Evolutionary conservation across 2,888 invertebrate species (phyloP).

Genomic region (Netelia virgata): DNA sequence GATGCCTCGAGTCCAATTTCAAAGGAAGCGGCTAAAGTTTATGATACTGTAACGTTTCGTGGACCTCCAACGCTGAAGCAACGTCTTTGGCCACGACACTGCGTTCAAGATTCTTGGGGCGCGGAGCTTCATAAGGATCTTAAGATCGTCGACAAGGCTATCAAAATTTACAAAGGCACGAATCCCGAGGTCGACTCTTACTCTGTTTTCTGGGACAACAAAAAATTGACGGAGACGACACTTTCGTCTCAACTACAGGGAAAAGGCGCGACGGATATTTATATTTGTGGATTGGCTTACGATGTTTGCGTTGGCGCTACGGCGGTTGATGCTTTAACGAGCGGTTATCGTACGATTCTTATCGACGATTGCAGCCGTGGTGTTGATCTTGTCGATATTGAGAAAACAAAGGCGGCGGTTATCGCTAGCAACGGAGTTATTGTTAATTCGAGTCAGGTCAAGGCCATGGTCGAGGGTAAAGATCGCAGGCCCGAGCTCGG

Average conservation of each 20-base stretch:
- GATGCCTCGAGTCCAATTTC: slow-evolving; percentile 79
- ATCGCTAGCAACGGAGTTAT: slow-evolving; percentile 92
- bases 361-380: slow-evolving; percentile 97
- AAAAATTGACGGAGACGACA: slow-evolving; percentile 94
- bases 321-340: slow-evolving; percentile 94
- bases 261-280: slow-evolving; percentile 95
- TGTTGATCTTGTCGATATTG: slow-evolving; percentile 94
- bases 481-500: slow-evolving; percentile 95
- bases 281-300: slow-evolving; percentile 97
- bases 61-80: slow-evolving; percentile 95
- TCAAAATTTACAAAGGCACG: slow-evolving; percentile 95
- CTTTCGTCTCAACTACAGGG: slow-evolving; percentile 92
- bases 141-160: slow-evolving; percentile 91
- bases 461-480: slow-evolving; percentile 94
- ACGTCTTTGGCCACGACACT: slow-evolving; percentile 97
- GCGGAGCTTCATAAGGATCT: slow-evolving; percentile 96
- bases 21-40: slow-evolving; percentile 91
- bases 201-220: slow-evolving; percentile 99
- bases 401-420: slow-evolving; percentile 92
- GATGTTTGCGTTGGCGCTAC: slow-evolving; percentile 98
- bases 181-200: slow-evolving; percentile 98
- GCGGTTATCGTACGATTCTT: slow-evolving; percentile 95
- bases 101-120: slow-evolving; percentile 98
- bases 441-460: slow-evolving; percentile 92
- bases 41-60: slow-evolving; percentile 97